These are phyloP conservation scores for Nineta flava DNA, from an alignment of 2,888 invertebrate species.

Conservation along the genomic window DNA sequence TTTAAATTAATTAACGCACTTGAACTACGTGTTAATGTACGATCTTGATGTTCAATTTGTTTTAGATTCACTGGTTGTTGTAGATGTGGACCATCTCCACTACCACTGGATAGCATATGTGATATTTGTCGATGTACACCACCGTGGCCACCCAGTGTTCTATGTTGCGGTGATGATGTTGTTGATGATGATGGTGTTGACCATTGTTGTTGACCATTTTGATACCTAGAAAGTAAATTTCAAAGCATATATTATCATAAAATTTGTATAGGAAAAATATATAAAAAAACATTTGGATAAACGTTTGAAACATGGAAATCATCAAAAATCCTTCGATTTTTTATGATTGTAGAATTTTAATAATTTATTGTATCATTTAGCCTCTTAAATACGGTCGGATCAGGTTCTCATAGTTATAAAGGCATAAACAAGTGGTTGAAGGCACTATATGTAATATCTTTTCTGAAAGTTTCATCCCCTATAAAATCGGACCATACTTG, in stretches of 20 bases:
- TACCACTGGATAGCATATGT: conserved; percentile 20
- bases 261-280: no score
- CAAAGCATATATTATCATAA: background rate
- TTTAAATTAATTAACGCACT: conserved; percentile 5
- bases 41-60: conserved; percentile 24
- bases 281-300: no score
- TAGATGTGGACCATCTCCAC: conserved; percentile 20
- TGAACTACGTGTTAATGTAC: conserved; percentile 5
- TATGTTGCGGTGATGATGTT: conserved; percentile 49
- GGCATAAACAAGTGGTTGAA: no score
- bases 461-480: no score
- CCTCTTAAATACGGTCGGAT: no score
- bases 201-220: conserved; percentile 41
- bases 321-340: background rate
- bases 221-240: conserved; percentile 28
- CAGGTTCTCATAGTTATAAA: no score
- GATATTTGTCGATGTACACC: conserved; percentile 42
- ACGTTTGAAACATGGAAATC: background rate
- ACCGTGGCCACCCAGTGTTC: conserved; percentile 23
- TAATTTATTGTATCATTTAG: no score
- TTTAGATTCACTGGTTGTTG: conserved; percentile 33
- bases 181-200: background rate
- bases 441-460: no score
- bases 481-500: no score
- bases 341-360: no score